Conservation (phyloP, 2,113 vertebrate genomes). For the Fregata magnificens region DNA sequence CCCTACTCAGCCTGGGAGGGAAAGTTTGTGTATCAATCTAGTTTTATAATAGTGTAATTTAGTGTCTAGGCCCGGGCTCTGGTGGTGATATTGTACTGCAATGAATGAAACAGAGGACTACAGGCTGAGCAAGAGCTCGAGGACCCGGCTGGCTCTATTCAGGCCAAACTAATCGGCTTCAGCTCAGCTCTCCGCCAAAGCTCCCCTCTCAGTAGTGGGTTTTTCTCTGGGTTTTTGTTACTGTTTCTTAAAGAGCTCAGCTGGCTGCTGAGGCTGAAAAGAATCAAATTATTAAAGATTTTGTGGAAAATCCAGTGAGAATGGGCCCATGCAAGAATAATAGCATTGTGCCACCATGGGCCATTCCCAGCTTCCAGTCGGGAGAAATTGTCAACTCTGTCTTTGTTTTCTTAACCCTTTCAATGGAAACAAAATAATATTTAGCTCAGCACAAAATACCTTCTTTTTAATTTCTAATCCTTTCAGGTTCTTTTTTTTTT, state of each 20-base stretch:
- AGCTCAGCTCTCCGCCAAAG: constrained; percentile 74
- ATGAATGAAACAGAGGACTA: constrained; percentile 82
- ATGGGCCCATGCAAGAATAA: constrained; percentile 76
- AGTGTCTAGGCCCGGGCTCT: constrained; percentile 81
- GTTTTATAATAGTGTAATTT: constrained; percentile 85
- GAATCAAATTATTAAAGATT: constrained; percentile 85
- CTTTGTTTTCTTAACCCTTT: constrained; percentile 79
- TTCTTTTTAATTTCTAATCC: constrained; percentile 76
- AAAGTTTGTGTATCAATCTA: constrained; percentile 77
- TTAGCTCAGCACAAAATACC: constrained; percentile 76
- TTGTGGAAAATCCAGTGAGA: constrained; percentile 81
- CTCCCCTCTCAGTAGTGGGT: constrained; percentile 77
- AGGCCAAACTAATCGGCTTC: constrained; percentile 83
- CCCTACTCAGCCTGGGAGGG: constrained; percentile 72
- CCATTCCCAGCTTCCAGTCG: constrained; percentile 76
- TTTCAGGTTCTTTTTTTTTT: constrained; percentile 31
- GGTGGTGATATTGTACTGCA: constrained; percentile 82
- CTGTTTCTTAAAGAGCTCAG: constrained; percentile 86
- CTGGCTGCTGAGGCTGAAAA: constrained; percentile 79
- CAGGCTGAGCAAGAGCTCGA: constrained; percentile 77
- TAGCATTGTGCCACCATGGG: constrained; percentile 73
- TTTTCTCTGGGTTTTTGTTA: constrained; percentile 80
- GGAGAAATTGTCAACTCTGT: constrained; percentile 71
- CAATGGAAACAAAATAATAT: constrained; percentile 79
- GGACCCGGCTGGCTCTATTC: constrained; percentile 80